Conservation (phyloP, 2,888 invertebrate species). For the Antheraea yamamai region DNA sequence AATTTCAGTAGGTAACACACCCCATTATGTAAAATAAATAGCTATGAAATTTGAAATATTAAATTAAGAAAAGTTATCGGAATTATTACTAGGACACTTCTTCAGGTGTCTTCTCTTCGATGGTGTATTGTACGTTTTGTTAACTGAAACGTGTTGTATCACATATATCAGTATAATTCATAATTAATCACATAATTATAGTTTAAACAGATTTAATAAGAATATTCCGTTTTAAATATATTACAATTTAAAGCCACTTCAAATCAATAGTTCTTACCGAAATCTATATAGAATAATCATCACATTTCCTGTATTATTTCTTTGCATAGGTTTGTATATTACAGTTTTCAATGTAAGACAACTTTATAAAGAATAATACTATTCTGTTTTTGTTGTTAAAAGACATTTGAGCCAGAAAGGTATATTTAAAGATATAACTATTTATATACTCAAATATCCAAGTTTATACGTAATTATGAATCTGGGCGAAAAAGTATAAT, state of each 20-base stretch:
- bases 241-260: background rate
- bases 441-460: too few relatives aligned
- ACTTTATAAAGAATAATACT: too few relatives aligned
- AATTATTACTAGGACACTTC: background rate
- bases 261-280: background rate
- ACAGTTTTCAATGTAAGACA: background rate
- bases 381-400: too few relatives aligned
- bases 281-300: background rate
- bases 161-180: too few relatives aligned
- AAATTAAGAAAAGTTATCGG: background rate
- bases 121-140: background rate
- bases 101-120: background rate
- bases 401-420: too few relatives aligned
- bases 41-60: background rate
- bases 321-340: background rate
- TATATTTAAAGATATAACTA: too few relatives aligned
- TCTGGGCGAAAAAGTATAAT: background rate
- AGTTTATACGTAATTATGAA: background rate
- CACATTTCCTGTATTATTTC: too few relatives aligned
- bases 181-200: background rate
- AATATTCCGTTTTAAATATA: too few relatives aligned
- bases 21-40: background rate
- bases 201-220: background rate
- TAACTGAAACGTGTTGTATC: background rate
- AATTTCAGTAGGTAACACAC: background rate